Evolutionary conservation across 2,113 vertebrate genomes (phyloP), one percentile per base, ranked within the genome.

Genomic region (Syngnathus scovelli): DNA sequence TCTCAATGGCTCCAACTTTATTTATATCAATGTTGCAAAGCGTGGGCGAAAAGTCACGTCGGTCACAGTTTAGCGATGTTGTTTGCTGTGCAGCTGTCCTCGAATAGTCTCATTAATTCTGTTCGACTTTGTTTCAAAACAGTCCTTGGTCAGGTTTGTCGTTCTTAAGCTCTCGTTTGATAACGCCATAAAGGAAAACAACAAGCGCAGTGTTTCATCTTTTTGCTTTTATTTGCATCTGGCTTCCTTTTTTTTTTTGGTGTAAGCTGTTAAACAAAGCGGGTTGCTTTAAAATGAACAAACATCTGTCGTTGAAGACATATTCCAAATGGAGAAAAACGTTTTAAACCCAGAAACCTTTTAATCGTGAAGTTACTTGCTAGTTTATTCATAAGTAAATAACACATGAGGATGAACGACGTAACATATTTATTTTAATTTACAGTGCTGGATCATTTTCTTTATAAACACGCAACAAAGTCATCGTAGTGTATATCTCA

Each of bases 1-100:
- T 73, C 71, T 81, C 79, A 68, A 68, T 68, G 11, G 33, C 41
- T 43, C 8, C 8, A 43, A 43, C 8, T 7, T 39, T 9, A 39
- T 39, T 39, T 9, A 39, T 39, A 3, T 33, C 0, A 33, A 33
- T 33, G 27, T 33, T 33, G 39, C 39, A 39, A 39, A 39, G 38
- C 27, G 27, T 27, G 27, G 27, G 27, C 27, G 27, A 27, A 27
- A 33, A 33, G 27, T 33, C 27, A 33, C 27, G 27, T 44, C 12
- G 13, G 12, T 44, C 9, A 4, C 43, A 33, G 12, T 44, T 44
- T 13, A 15, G 43, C 43, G 4, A 13, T 49, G 48, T 49, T 2
- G 10, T 19, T 49, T 49, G 18, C 1, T 49, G 18, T 19, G 6
- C 16, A 1, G 16, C 16, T 49, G 48, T 16, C 48, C 48, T 18